A percentile compares a stretch with the other conserved stretches of the same genome.
These are phyloP conservation scores for Burhinus oedicnemus DNA, from an alignment of 2,113 vertebrate genomes.

Conservation along the genomic window DNA sequence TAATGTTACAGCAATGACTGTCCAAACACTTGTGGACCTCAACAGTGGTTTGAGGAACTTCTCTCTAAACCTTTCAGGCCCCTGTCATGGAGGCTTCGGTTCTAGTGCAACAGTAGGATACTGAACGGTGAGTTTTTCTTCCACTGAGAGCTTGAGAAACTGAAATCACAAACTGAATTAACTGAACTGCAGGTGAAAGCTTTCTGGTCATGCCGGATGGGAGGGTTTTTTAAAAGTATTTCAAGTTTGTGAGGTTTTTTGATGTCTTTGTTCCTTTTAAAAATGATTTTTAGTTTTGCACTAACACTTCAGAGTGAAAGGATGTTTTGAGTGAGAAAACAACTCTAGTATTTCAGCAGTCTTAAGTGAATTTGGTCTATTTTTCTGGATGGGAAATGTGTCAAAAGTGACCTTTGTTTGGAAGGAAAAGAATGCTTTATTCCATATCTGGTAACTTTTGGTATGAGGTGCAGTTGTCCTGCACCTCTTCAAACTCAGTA, in stretches of 20 bases:
- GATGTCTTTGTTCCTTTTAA: background rate
- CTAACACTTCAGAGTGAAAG: background rate
- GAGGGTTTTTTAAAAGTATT: background rate
- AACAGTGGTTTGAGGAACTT: background rate
- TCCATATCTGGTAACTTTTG: background rate
- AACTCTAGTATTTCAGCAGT: background rate
- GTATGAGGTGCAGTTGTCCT: background rate
- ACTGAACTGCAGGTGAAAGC: background rate
- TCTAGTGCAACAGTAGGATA: accelerated
- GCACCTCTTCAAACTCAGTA: background rate
- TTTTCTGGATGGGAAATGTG: background rate
- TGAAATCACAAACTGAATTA: background rate
- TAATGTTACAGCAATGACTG: accelerated
- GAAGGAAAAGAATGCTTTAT: background rate
- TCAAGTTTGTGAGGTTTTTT: background rate
- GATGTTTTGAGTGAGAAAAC: background rate
- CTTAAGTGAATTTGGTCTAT: background rate
- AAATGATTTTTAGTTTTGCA: background rate
- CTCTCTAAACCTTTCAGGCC: background rate
- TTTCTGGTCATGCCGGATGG: background rate
- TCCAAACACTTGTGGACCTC: background rate
- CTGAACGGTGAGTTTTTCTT: background rate
- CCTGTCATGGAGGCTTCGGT: background rate
- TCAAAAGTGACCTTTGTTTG: background rate
- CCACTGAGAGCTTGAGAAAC: background rate